These are phyloP conservation scores for Phymorhynchus buccinoides DNA, from an alignment of 1,140 invertebrate species.

Conservation along the genomic window DNA sequence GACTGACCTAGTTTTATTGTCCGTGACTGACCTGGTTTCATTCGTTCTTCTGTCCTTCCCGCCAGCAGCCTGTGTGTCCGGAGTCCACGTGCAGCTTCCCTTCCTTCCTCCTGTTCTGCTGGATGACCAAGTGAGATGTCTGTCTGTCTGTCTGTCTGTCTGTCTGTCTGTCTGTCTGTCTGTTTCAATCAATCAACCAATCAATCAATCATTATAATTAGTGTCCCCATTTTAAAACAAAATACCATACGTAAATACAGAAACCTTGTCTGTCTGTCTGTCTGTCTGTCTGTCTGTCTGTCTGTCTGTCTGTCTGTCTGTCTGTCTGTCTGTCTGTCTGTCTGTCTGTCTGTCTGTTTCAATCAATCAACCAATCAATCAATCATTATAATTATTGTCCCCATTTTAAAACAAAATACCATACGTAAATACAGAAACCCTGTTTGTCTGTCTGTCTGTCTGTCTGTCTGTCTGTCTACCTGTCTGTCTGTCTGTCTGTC, in stretches of 20 bases:
- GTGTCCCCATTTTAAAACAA: no score
- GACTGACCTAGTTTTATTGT: no score
- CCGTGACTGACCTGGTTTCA: no score
- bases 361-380: background rate
- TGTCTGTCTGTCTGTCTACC: background rate
- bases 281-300: background rate
- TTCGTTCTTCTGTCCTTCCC: background rate
- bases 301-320: background rate
- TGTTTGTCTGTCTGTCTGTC: background rate
- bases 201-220: background rate
- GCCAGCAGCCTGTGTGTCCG: background rate
- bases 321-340: no score
- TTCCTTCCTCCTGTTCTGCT: conserved; percentile 12
- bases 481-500: no score
- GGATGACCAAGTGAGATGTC: conserved; percentile 7
- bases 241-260: no score
- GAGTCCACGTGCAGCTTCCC: conserved; percentile 17
- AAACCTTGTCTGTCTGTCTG: no score
- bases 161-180: no score
- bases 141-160: background rate
- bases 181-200: background rate
- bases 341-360: background rate
- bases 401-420: no score
- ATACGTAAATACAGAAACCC: background rate
- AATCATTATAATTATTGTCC: no score